Evolutionary conservation across 2,797 vertebrate species (phyloP), one percentile per base, ranked within the genome.

Genomic region (Sorex maritimensis): DNA sequence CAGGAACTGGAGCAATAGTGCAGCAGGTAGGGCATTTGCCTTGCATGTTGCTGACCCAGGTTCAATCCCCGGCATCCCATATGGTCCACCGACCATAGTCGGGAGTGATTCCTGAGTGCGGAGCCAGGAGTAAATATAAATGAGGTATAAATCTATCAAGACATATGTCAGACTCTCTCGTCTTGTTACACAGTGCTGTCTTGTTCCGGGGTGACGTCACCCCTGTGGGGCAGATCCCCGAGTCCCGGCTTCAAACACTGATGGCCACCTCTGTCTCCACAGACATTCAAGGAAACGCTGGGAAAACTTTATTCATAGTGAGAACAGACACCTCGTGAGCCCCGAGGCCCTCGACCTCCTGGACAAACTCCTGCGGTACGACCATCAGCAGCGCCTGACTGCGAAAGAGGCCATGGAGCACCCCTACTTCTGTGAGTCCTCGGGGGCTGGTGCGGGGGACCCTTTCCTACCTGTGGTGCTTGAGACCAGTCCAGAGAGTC

Each of bases 301-400:
- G 99, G 99, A 99, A 98, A 99, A 99, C 97, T 99, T 99, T 97
- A 99, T 99, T 97, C 99, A 99, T 97, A 99, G 99, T 1, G 99
- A 99, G 98, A 99, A 99, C 98, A 99, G 99, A 97, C 99, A 99
- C 97, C 98, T 99, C 96, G 99, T 99, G 97, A 99, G 99, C 88
- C 98, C 99, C 0, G 99, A 99, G 97, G 99, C 99, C 92, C 98
- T 99, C 96, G 99, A 99, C 96, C 98, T 99, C 96, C 98, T 99
- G 98, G 99, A 99, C 98, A 99, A 99, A 97, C 99, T 99, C 93
- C 98, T 99, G 98, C 99, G 99, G 96, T 99, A 99, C 0, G 99
- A 99, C 98, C 99, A 99, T 98, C 99, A 99, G 98, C 99, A 99
- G 98, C 98, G 99, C 97, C 98, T 99, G 98, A 99, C 99, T 0